These are phyloP conservation scores for Drosophila fulvimacula DNA, from an alignment of 2,888 invertebrate genomes.

Conservation along the genomic window DNA sequence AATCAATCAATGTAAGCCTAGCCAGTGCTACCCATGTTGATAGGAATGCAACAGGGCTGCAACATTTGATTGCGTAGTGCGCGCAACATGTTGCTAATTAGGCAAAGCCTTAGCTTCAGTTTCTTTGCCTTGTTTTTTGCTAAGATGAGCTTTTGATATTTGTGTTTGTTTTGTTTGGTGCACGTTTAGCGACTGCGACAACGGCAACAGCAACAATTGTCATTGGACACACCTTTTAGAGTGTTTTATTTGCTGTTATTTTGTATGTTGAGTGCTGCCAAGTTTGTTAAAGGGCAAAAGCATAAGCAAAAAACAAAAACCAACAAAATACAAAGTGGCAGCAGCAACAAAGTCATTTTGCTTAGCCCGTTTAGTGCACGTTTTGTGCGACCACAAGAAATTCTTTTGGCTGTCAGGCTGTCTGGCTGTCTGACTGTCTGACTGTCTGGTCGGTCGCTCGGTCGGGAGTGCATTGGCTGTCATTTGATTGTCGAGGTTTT, in stretches of 20 bases:
- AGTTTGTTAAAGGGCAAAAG: slow-evolving; percentile 59
- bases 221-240: slow-evolving; percentile 62
- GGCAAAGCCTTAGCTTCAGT: slow-evolving; percentile 29
- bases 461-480: slow-evolving; percentile 64
- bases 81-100: slow-evolving; percentile 46
- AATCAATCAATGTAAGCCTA: not conserved
- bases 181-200: slow-evolving; percentile 26
- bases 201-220: slow-evolving; percentile 36
- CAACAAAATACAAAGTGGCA: slow-evolving; percentile 1
- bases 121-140: too few species aligned
- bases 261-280: slow-evolving; percentile 59
- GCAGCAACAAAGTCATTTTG: slow-evolving; percentile 27
- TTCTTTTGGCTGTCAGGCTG: slow-evolving; percentile 63
- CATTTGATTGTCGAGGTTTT: slow-evolving; percentile 80
- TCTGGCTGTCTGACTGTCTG: slow-evolving; percentile 10
- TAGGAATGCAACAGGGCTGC: slow-evolving; percentile 16
- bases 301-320: slow-evolving; percentile 5
- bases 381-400: slow-evolving; percentile 74
- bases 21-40: not conserved
- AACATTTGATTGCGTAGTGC: slow-evolving; percentile 27
- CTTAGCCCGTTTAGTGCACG: slow-evolving; percentile 72
- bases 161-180: slow-evolving; percentile 35
- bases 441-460: too few species aligned
- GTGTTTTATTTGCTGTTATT: slow-evolving; percentile 53
- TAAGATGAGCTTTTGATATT: slow-evolving; percentile 35